Conservation (phyloP, 1,140 invertebrate genomes). For the Hyphantria cunea region DNA sequence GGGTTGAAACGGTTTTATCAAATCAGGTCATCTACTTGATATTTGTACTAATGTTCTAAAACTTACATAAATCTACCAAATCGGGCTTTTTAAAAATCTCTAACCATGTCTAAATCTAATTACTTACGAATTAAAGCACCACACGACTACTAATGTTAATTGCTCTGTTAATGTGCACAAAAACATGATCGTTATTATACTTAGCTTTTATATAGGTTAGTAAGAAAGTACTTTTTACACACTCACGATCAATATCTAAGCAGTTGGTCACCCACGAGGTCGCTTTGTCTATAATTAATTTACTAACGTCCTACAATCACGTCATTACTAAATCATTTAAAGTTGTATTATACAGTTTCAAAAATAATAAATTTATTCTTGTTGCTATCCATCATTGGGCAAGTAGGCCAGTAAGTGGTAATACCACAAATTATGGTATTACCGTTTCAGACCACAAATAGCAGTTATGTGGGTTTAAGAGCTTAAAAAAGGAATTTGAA, state of each 20-base stretch:
- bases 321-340: slow-evolving; percentile 13
- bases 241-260: slow-evolving; percentile 14
- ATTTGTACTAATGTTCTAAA: no score
- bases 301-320: slow-evolving; percentile 29
- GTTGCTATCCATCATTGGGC: slow-evolving; percentile 14
- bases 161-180: no score
- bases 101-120: no score
- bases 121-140: no score
- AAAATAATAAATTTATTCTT: slow-evolving; percentile 1
- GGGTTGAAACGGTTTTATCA: no score
- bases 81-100: no score
- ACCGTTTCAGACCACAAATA: slow-evolving; percentile 26
- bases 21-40: no score
- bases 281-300: slow-evolving; percentile 32
- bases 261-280: slow-evolving; percentile 16
- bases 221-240: slow-evolving; percentile 1
- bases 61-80: no score
- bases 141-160: no score
- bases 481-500: slow-evolving; percentile 1
- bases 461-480: slow-evolving; percentile 12
- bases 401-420: slow-evolving; percentile 24
- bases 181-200: no score
- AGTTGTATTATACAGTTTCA: neutral
- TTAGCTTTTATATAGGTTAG: no score
- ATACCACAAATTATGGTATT: slow-evolving; percentile 17